Conservation (phyloP, 1,140 invertebrate genomes). For the Scylla paramamosain region DNA sequence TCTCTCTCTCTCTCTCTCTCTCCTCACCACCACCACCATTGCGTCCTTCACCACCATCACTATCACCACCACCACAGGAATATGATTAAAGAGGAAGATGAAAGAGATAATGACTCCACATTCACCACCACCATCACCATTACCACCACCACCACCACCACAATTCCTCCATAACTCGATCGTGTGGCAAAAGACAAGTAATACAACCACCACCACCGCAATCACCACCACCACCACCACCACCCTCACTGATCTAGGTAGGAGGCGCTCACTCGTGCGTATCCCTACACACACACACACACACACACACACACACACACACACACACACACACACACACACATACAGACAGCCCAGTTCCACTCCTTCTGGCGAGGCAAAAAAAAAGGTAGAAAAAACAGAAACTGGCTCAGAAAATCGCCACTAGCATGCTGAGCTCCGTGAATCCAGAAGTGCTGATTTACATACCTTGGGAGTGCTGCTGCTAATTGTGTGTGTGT, state of each 20-base stretch:
- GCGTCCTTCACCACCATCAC: not conserved
- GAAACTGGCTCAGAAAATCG: too few species aligned
- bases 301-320: slow-evolving; percentile 45
- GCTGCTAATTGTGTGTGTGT: not conserved
- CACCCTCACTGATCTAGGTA: not conserved
- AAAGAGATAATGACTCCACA: too few species aligned
- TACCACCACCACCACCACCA: not conserved
- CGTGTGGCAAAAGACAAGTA: not conserved
- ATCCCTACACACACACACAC: not conserved
- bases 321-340: not conserved
- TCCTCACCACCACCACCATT: not conserved
- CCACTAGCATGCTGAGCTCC: too few species aligned
- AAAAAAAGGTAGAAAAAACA: too few species aligned
- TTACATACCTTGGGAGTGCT: too few species aligned
- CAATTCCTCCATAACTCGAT: not conserved
- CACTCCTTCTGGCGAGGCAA: not conserved
- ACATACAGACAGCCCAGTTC: not conserved
- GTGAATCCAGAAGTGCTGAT: too few species aligned
- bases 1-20: not conserved
- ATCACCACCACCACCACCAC: not conserved
- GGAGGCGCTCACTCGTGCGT: not conserved
- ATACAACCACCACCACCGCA: not conserved
- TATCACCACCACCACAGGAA: not conserved
- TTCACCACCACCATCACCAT: not conserved
- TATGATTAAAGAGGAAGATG: too few species aligned